These are phyloP conservation scores for Amia ocellicauda DNA, from an alignment of 2,113 vertebrate genomes.

Conservation along the genomic window DNA sequence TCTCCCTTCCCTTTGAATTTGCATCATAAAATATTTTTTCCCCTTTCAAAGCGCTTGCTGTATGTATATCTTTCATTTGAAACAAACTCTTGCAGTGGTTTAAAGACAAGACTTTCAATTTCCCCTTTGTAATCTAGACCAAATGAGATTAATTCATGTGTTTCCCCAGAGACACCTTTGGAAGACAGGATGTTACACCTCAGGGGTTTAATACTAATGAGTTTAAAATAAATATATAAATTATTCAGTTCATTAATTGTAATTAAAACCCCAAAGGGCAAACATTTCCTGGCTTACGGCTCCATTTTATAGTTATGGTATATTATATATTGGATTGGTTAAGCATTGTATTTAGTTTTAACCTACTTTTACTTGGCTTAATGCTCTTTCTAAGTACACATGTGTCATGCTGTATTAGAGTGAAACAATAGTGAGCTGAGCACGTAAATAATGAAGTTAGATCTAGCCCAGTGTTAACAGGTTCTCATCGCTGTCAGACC, in stretches of 20 bases:
- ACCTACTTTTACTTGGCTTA: no score
- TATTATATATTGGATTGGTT: background rate
- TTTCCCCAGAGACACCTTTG: constrained; percentile 43
- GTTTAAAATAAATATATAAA: constrained; percentile 67
- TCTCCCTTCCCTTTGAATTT: constrained; percentile 46
- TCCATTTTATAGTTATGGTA: constrained; percentile 18
- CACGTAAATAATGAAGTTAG: no score
- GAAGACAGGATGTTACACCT: constrained; percentile 46
- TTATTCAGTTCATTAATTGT: constrained; percentile 61
- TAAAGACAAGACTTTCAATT: constrained; percentile 44
- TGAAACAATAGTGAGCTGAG: no score
- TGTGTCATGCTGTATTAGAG: no score
- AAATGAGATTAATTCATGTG: constrained; percentile 46
- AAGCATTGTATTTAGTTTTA: no score
- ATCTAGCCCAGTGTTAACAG: no score
- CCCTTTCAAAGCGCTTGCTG: constrained; percentile 28
- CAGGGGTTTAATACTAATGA: constrained; percentile 60
- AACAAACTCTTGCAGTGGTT: constrained; percentile 27
- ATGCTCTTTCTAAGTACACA: no score
- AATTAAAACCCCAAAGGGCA: constrained; percentile 39
- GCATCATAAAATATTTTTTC: constrained; percentile 45
- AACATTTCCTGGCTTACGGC: constrained; percentile 34
- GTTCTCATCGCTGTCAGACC: no score
- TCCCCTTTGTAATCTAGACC: constrained; percentile 52
- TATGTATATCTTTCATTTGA: constrained; percentile 33